These are phyloP conservation scores for Ranitomeya variabilis DNA, from an alignment of 2,113 vertebrate species.

Conservation along the genomic window DNA sequence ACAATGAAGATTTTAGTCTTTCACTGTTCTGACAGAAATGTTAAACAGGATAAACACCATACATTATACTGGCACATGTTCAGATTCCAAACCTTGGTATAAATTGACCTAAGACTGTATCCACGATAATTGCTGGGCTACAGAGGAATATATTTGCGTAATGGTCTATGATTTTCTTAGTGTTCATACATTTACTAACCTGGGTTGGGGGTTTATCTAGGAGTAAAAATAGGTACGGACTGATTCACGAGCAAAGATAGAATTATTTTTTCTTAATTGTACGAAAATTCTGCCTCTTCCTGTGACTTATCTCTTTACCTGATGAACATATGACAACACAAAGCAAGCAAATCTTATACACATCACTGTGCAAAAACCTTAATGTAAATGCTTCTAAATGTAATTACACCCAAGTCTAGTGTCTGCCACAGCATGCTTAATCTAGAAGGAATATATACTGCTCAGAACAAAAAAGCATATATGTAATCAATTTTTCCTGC, in stretches of 20 bases:
- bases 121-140: slow-evolving; percentile 28
- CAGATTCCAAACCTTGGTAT: slow-evolving; percentile 21
- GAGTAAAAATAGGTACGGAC: neutral
- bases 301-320: too few relatives aligned
- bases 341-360: too few relatives aligned
- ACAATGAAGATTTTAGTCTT: neutral
- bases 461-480: too few relatives aligned
- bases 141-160: slow-evolving; percentile 25
- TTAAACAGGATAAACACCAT: neutral
- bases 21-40: neutral
- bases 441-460: too few relatives aligned
- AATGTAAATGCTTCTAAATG: too few relatives aligned
- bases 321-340: too few relatives aligned
- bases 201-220: neutral
- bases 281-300: too few relatives aligned
- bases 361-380: too few relatives aligned
- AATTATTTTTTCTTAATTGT: neutral
- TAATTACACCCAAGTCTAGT: too few relatives aligned
- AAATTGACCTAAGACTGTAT: slow-evolving; percentile 24
- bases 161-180: slow-evolving; percentile 4
- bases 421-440: too few relatives aligned
- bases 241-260: neutral
- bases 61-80: neutral
- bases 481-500: too few relatives aligned
- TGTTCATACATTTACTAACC: slow-evolving; percentile 27